phyloP scores from a whole-genome alignment of 2,113 vertebrate species.

The Grallaria varia region DNA sequence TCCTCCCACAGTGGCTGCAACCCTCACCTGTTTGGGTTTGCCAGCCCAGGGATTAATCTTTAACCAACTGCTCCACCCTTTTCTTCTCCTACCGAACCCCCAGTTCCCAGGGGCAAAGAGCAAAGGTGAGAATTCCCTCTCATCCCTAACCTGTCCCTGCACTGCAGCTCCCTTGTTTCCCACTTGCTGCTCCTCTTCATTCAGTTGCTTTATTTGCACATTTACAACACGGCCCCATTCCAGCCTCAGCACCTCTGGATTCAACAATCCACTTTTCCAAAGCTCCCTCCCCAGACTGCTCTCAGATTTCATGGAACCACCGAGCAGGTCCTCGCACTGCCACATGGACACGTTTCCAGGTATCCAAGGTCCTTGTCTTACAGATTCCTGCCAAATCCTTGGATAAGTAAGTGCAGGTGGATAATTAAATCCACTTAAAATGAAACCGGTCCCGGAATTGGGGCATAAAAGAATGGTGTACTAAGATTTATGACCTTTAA shows the following conservation, averaged over 20 bases:
- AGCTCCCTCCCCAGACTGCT: neutral
- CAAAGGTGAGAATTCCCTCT: neutral
- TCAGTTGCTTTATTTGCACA: neutral
- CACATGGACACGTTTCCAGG: fast-evolving
- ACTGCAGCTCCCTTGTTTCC: neutral
- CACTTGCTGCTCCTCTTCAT: neutral
- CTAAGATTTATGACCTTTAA: neutral
- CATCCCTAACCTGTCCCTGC: neutral
- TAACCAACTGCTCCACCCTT: neutral
- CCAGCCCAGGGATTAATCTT: neutral
- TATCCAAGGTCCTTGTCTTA: neutral
- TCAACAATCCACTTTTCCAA: neutral
- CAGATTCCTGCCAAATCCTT: neutral
- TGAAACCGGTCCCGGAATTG: neutral
- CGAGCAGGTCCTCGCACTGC: neutral
- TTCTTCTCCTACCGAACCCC: neutral
- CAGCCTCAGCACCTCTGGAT: neutral
- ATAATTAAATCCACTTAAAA: neutral
- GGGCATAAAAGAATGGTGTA: neutral
- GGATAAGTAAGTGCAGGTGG: neutral
- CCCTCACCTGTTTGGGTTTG: neutral
- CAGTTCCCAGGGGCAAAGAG: neutral
- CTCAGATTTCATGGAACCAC: neutral
- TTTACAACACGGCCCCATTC: neutral
- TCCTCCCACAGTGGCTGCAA: neutral